Evolutionary conservation across 2,888 invertebrate species (phyloP), one percentile per base, ranked within the genome.

Genomic region (Timema podura): DNA sequence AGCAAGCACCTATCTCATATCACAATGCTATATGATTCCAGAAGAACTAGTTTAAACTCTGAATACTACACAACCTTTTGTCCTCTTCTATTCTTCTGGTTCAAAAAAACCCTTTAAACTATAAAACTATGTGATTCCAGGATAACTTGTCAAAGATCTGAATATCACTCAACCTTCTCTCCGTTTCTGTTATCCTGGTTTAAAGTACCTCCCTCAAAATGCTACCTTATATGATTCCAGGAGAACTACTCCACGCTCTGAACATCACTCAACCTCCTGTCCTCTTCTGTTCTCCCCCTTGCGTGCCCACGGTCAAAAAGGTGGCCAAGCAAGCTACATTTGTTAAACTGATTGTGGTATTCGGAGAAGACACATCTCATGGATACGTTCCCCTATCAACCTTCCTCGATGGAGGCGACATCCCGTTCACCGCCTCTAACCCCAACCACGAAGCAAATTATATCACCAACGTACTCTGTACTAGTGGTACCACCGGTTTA

Each of bases 401-500:
- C 10, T 45, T 61, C 44, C n/a, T n/a, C n/a, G 44, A 13, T 30
- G 59, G 70, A 9, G n/a, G 68, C 47, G 13, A 67, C n/a, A n/a
- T 11, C n/a, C 57, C 59, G 46, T 49, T 70, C n/a, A 49, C 45
- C 49, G 51, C 68, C 57, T 67, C 57, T 13, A 10, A 68, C 10
- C 59, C 70, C 30, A 64, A 65, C 9, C 64, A 72, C 54, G 15
- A 59, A 10, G 49, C 48, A 0, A 75, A 81, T 11, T 81, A 82
- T 69, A 74, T 81, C 0, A 81, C 86, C 0, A 83, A 88, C 0
- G 85, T 93, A 73, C 87, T 91, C 0, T 95, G 91, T 80, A 94
- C 93, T 2, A 93, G 93, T 79, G 92, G 92, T 0, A 95, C 95
- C 0, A 95, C 94, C 0, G 95, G 95, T 0, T 73, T 90, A 67